These are phyloP conservation scores for Promerops cafer DNA, from an alignment of 2,113 vertebrate species.

Conservation along the genomic window DNA sequence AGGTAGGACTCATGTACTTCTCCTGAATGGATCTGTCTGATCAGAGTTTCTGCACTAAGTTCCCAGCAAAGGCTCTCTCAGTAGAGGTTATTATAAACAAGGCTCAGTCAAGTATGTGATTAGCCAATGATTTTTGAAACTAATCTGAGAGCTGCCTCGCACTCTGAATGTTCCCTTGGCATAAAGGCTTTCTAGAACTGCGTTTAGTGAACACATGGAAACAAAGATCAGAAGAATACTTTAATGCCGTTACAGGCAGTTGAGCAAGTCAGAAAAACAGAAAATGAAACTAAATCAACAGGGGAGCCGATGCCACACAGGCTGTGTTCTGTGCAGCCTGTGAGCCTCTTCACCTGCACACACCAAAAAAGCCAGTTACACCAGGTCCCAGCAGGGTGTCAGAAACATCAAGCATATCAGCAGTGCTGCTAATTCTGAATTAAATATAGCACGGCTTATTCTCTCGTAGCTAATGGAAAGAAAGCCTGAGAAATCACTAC, in stretches of 20 bases:
- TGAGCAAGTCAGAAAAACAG: constrained; percentile 64
- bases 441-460: not conserved
- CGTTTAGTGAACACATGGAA: constrained; percentile 39
- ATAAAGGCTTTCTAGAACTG: constrained; percentile 29
- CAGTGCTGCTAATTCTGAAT: not conserved
- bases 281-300: constrained; percentile 70
- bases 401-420: not conserved
- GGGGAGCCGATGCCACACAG: constrained; percentile 46
- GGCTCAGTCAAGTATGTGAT: not conserved
- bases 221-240: constrained; percentile 66
- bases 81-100: not conserved
- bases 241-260: constrained; percentile 57
- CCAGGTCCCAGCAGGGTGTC: not conserved
- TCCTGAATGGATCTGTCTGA: not conserved
- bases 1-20: not conserved
- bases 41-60: not conserved
- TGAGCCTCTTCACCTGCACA: not conserved
- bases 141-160: not conserved
- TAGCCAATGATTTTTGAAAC: constrained; percentile 27
- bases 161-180: not conserved
- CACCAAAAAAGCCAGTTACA: not conserved
- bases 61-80: not conserved
- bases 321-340: not conserved
- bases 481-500: not conserved
- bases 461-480: not conserved